Conservation (phyloP, 2,113 vertebrate genomes). For the Callorhinus ursinus region DNA sequence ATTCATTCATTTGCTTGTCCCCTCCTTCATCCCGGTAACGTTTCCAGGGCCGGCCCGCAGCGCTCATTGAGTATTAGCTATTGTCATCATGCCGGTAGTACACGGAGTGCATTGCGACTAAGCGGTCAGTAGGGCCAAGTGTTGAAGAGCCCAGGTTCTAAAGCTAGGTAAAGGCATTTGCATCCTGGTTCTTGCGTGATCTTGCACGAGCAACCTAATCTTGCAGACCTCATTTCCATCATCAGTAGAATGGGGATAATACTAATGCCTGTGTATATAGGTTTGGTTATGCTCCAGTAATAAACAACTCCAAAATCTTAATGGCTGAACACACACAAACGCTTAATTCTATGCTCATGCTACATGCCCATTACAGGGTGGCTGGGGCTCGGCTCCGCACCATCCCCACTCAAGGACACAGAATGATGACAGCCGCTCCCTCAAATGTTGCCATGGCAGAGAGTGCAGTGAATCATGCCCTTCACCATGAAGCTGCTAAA, state of each 20-base stretch:
- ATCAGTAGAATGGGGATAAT: background rate
- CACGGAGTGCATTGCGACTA: background rate
- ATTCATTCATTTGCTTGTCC: background rate
- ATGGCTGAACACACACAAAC: background rate
- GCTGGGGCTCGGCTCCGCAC: background rate
- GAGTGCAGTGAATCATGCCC: background rate
- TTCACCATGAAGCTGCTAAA: background rate
- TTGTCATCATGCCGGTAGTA: background rate
- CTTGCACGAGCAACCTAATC: background rate
- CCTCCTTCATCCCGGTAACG: background rate
- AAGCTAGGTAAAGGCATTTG: background rate
- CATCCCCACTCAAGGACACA: background rate
- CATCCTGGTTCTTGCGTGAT: background rate
- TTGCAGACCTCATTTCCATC: background rate
- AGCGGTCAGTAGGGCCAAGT: background rate
- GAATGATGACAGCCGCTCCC: background rate
- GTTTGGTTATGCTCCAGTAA: background rate
- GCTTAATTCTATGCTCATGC: background rate
- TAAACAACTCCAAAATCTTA: background rate
- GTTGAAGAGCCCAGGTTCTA: background rate
- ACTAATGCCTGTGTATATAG: background rate
- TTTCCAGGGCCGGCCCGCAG: background rate
- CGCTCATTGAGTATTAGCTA: rapidly evolving
- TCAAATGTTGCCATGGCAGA: background rate
- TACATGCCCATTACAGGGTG: background rate